A percentile compares a stretch with the other conserved stretches of the same genome.
Evolutionary conservation across 2,113 vertebrate species (phyloP).

Genomic region (Phylloscopus trochiloides): DNA sequence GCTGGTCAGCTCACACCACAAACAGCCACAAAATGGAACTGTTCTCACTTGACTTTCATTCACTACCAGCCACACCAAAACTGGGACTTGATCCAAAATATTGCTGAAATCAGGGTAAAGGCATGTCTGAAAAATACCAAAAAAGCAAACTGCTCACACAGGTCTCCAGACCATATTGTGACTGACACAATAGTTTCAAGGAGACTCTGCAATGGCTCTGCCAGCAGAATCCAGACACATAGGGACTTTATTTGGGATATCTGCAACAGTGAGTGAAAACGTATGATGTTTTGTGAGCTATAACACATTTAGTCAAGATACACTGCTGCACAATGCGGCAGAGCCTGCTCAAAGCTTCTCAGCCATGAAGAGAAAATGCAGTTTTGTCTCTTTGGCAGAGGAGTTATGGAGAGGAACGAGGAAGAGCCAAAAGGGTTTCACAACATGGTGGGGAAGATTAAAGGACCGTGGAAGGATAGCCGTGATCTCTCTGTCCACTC

Average conservation of each 20-base stretch:
- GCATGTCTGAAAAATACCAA: not conserved
- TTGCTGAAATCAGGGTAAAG: not conserved
- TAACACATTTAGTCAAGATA: not conserved
- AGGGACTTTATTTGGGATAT: not conserved
- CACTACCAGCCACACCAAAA: not conserved
- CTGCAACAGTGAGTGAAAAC: not conserved
- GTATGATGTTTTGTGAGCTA: constrained; percentile 32
- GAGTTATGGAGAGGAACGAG: not conserved
- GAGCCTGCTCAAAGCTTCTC: not conserved
- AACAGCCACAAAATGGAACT: not conserved
- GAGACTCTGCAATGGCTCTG: not conserved
- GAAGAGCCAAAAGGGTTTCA: not conserved
- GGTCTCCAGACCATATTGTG: not conserved
- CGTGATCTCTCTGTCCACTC: not conserved
- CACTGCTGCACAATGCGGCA: not conserved
- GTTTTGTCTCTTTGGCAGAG: not conserved
- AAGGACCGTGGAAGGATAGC: not conserved
- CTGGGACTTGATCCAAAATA: not conserved
- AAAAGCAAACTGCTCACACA: not conserved
- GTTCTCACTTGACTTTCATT: not conserved
- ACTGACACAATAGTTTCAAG: not conserved
- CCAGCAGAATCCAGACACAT: not conserved
- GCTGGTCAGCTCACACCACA: not conserved
- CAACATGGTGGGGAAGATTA: not conserved
- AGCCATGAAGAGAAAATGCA: constrained; percentile 4